phyloP scores from a whole-genome alignment of 1,140 invertebrate species.

The Drosophila quadrilineata region DNA sequence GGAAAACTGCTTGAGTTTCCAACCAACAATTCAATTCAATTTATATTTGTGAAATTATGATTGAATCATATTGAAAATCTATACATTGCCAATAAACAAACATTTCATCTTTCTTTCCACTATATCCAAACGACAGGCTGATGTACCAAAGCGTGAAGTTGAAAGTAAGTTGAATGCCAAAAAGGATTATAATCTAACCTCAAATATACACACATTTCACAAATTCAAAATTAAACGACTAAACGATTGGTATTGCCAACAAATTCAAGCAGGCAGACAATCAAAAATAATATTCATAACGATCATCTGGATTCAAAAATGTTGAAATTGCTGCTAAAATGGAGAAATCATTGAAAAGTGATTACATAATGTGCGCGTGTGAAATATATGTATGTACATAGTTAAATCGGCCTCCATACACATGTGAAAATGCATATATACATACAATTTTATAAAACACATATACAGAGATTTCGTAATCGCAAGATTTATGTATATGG shows the following conservation, averaged over 20 bases:
- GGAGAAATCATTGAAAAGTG: slow-evolving; percentile 37
- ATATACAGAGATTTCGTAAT: slow-evolving; percentile 9
- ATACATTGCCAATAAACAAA: no score
- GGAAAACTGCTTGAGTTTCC: slow-evolving; percentile 18
- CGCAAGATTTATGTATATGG: slow-evolving; percentile 13
- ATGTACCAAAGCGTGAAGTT: slow-evolving; percentile 81
- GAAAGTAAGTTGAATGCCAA: slow-evolving; percentile 76
- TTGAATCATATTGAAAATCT: no score
- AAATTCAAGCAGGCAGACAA: background rate
- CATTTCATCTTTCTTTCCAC: slow-evolving; percentile 51
- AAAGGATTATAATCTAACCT: slow-evolving; percentile 75
- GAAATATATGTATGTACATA: no score
- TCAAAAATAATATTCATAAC: slow-evolving; percentile 4
- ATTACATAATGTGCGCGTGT: slow-evolving; percentile 76
- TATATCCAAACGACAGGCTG: slow-evolving; percentile 62
- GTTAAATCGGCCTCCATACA: slow-evolving; percentile 31
- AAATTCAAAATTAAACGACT: no score
- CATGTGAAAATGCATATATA: background rate
- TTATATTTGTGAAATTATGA: no score
- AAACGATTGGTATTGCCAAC: no score
- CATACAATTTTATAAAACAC: no score
- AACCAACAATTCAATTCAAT: no score
- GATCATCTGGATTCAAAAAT: slow-evolving; percentile 1
- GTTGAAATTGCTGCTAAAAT: background rate
- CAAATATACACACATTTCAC: no score